phyloP scores from a whole-genome alignment of 2,113 vertebrate species.

The Clinocottus analis region DNA sequence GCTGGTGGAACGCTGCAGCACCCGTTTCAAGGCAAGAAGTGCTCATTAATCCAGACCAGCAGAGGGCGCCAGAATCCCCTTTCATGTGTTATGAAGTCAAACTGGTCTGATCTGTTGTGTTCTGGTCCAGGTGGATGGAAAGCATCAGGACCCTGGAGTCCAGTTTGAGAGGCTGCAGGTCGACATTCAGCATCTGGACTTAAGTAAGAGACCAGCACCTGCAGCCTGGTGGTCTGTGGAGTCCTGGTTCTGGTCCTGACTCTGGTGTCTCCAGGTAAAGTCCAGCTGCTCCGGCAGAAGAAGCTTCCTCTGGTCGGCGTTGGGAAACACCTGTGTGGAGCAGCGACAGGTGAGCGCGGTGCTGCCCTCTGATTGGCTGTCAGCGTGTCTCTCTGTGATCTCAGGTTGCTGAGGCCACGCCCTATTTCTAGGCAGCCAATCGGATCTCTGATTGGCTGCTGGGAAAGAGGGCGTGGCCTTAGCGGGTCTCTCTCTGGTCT shows the following conservation, averaged over 20 bases:
- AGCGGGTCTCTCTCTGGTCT: neutral
- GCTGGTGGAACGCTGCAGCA: constrained; percentile 93
- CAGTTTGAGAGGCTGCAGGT: constrained; percentile 93
- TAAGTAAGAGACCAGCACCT: constrained; percentile 84
- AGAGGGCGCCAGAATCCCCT: neutral
- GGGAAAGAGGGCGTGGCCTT: neutral
- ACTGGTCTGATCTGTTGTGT: neutral
- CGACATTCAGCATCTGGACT: constrained; percentile 95
- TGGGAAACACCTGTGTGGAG: constrained; percentile 96
- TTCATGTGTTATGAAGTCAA: neutral
- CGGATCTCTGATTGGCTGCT: constrained; percentile 5
- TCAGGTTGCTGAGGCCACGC: too few relatives aligned
- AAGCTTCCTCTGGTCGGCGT: constrained; percentile 90
- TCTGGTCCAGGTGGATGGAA: constrained; percentile 90
- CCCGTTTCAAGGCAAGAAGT: constrained; percentile 90
- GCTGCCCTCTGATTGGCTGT: neutral
- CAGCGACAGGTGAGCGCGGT: constrained; percentile 89
- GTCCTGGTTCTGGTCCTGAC: neutral
- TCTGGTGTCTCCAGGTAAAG: constrained; percentile 80
- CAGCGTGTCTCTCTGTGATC: neutral
- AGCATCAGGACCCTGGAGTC: constrained; percentile 86
- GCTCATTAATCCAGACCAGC: neutral
- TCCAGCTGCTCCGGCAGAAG: constrained; percentile 85
- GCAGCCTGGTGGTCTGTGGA: neutral
- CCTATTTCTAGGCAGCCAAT: too few relatives aligned